phyloP scores from a whole-genome alignment of 2,888 invertebrate species.

The Cheilosia pagana region DNA sequence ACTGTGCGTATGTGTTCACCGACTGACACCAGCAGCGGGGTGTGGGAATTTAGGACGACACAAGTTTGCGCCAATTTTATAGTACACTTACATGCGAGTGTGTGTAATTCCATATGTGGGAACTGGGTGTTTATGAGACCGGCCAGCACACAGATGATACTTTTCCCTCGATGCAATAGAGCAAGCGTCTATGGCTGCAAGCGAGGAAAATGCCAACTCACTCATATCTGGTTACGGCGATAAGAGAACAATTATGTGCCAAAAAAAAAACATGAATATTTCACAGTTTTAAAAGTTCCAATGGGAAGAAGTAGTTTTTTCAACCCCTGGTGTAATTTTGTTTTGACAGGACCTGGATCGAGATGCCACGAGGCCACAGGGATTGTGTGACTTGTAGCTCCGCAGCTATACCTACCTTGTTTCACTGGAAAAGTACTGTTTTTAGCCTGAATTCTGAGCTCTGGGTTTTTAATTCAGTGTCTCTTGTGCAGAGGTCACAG shows the following conservation, averaged over 20 bases:
- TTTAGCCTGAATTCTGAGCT: no score
- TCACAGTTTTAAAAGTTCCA: no score
- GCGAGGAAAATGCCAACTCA: conserved; percentile 78
- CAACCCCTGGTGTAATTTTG: no score
- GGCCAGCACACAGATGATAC: conserved; percentile 82
- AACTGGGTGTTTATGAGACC: conserved; percentile 18
- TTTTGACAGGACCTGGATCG: no score
- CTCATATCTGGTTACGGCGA: conserved; percentile 21
- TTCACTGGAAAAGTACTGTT: no score
- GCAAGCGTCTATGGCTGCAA: conserved; percentile 82
- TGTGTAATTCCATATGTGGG: background rate
- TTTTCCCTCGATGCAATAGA: conserved; percentile 81
- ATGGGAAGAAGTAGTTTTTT: no score
- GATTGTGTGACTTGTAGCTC: no score
- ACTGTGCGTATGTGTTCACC: conserved; percentile 7
- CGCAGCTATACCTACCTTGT: no score
- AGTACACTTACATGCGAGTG: conserved; percentile 40
- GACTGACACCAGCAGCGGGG: background rate
- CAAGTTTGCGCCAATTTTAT: conserved; percentile 65
- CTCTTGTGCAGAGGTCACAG: no score
- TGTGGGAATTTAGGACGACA: conserved; percentile 54
- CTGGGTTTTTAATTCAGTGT: no score
- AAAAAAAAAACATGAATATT: conserved; percentile 10
- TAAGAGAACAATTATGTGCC: conserved; percentile 52
- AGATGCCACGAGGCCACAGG: no score